A percentile compares a stretch with the other conserved stretches of the same genome.
Evolutionary conservation across 2,888 invertebrate genomes (phyloP).

Genomic region (Augochlorella aurata): DNA sequence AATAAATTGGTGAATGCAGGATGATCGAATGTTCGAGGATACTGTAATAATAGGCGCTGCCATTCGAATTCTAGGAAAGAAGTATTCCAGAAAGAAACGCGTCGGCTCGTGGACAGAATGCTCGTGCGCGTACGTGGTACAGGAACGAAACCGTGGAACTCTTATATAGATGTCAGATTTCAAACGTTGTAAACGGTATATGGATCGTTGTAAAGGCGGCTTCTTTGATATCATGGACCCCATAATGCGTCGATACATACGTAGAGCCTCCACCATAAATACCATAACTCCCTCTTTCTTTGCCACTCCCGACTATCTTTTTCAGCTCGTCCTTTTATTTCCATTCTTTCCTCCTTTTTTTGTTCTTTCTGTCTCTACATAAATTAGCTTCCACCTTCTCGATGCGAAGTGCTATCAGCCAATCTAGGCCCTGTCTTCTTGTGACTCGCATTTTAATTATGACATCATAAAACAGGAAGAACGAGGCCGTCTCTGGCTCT

Average conservation of each 20-base stretch:
- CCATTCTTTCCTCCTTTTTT: not conserved
- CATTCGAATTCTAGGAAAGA: not conserved
- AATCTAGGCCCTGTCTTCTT: constrained; percentile 46
- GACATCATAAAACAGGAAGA: constrained; percentile 63
- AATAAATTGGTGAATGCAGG: not conserved
- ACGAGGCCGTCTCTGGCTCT: constrained; percentile 31
- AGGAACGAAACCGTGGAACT: constrained; percentile 54
- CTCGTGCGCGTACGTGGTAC: not conserved
- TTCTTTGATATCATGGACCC: constrained; percentile 75
- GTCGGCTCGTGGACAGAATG: not conserved
- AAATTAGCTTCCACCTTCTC: constrained; percentile 64
- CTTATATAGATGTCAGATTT: constrained; percentile 80
- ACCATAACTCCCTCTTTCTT: constrained; percentile 65
- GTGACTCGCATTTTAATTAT: constrained; percentile 68
- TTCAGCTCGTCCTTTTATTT: constrained; percentile 1
- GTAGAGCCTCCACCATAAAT: constrained; percentile 75
- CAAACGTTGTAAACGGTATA: constrained; percentile 78
- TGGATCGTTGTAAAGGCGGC: constrained; percentile 77
- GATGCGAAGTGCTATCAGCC: constrained; percentile 58
- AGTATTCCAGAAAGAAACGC: not conserved
- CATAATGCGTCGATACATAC: constrained; percentile 71
- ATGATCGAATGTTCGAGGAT: not conserved
- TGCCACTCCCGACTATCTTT: constrained; percentile 39
- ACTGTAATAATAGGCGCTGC: not conserved
- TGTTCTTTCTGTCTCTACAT: constrained; percentile 58